Evolutionary conservation across 2,113 vertebrate species (phyloP).

Genomic region (Cololabis saira): DNA sequence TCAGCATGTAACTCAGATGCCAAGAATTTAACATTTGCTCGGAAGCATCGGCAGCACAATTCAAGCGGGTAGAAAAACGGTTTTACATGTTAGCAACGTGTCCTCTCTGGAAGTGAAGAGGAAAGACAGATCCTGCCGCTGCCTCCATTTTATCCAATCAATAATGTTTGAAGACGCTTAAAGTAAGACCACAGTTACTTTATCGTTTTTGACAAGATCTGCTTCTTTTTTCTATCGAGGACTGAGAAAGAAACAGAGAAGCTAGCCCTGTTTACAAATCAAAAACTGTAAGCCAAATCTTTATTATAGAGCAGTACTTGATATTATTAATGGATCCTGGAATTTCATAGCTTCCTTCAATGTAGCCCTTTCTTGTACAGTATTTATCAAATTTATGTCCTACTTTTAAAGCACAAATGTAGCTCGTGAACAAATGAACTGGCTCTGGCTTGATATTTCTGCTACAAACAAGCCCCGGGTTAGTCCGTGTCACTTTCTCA

Average conservation of each 20-base stretch:
- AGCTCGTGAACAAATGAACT: not conserved
- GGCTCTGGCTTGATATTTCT: not conserved
- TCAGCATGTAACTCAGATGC: not conserved
- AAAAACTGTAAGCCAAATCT: not conserved
- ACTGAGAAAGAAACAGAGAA: conserved; percentile 5
- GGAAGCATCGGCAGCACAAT: conserved; percentile 46
- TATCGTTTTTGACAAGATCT: conserved; percentile 27
- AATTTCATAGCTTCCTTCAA: not conserved
- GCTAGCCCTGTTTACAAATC: conserved; percentile 3
- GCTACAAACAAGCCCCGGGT: not conserved
- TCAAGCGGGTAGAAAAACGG: conserved; percentile 20
- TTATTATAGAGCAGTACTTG: not conserved
- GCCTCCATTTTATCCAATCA: conserved; percentile 3
- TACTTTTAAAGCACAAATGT: not conserved
- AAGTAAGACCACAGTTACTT: conserved; percentile 4
- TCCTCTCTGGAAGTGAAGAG: conserved; percentile 34
- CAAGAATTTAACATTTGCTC: conserved; percentile 54
- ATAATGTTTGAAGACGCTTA: conserved; percentile 1
- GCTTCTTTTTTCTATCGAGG: conserved; percentile 8
- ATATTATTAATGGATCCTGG: not conserved
- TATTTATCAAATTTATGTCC: not conserved
- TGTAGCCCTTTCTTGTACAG: not conserved
- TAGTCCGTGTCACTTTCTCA: not conserved
- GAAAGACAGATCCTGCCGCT: conserved; percentile 44
- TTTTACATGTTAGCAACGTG: conserved; percentile 31